Evolutionary conservation across 53 echinoderm and acorn worm genomes (phyloP), one percentile per base, ranked within the genome.

Genomic region (Temnopleurus reevesii): DNA sequence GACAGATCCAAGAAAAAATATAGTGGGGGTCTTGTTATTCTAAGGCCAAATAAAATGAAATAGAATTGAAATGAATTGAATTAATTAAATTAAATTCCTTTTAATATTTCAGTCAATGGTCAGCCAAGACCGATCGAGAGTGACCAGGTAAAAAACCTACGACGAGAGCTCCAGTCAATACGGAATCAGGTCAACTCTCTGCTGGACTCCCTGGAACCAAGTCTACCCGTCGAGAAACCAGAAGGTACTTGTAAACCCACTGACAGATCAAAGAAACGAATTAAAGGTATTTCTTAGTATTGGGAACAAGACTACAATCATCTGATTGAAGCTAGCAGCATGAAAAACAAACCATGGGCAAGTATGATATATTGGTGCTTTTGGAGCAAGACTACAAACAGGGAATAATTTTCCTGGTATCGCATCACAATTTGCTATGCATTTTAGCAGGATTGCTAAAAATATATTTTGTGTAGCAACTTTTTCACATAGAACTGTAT

Each of bases 121-220:
- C 95, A 96, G 77, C 98, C 98, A 1, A 83, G 93, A 60, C 98
- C 98, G 19, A 86, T 98, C 41, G 94, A 87, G 83, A 93, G 98
- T 86, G 95, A 98, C 88, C 95, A 98, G 81, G 92, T 98, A 5
- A 98, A 98, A 25, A 93, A 98, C 77, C 46, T 98, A 86, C 77
- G 94, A 29, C 89, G 77, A 89, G 93, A 98, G 82, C 93, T 96
- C 29, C 94, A 96, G 1, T 89, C 85, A 12, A 95, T 98, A 24
- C 89, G 98, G 19, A 94, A 98, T 46, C 94, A 94, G 63, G 95
- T 98, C 46, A 92, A 93, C 65, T 89, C 89, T 36, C 81, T 98
- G 8, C 88, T 98, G 92, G 98, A 98, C 64, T 89, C 91, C 0
- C 57, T 97, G 90, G 98, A 98, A 46, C 94, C 94, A 31, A 89